Evolutionary conservation across 2,888 invertebrate species (phyloP).

Genomic region (Sclerodermus sp.): DNA sequence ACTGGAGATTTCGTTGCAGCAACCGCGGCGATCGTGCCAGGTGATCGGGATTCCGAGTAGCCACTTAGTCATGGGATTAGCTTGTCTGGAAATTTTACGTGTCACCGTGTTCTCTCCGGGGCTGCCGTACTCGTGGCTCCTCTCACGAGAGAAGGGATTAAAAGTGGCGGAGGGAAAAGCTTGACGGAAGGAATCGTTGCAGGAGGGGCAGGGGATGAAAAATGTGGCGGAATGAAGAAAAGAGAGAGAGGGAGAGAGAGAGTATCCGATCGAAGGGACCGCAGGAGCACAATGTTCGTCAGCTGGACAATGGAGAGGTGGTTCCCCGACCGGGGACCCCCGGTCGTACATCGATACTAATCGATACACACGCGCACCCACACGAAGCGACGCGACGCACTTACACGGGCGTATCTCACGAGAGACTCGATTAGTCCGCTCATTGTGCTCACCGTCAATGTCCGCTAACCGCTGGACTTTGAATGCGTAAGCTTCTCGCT

Average conservation of each 20-base stretch:
- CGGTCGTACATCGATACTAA: slow-evolving; percentile 24
- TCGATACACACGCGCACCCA: slow-evolving; percentile 30
- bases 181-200: slow-evolving; percentile 8
- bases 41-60: too few species aligned
- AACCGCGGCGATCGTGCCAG: too few species aligned
- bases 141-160: neutral
- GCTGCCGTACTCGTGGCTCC: too few species aligned
- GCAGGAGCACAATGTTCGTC: slow-evolving; percentile 42
- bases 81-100: slow-evolving; percentile 28
- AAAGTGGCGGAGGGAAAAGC: slow-evolving; percentile 10
- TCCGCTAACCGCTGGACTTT: slow-evolving; percentile 26
- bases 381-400: slow-evolving; percentile 7
- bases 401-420: slow-evolving; percentile 5
- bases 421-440: slow-evolving; percentile 36
- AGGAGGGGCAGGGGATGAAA: neutral
- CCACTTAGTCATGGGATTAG: slow-evolving; percentile 37
- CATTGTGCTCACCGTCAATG: slow-evolving; percentile 40
- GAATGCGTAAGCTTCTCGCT: slow-evolving; percentile 19
- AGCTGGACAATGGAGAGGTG: slow-evolving; percentile 33
- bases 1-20: too few species aligned
- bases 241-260: slow-evolving; percentile 12
- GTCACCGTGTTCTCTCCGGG: too few species aligned
- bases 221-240: slow-evolving; percentile 4
- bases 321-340: slow-evolving; percentile 16
- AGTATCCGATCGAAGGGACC: slow-evolving; percentile 20